Evolutionary conservation across 2,113 vertebrate species (phyloP).

Genomic region (Oophaga pumilio): DNA sequence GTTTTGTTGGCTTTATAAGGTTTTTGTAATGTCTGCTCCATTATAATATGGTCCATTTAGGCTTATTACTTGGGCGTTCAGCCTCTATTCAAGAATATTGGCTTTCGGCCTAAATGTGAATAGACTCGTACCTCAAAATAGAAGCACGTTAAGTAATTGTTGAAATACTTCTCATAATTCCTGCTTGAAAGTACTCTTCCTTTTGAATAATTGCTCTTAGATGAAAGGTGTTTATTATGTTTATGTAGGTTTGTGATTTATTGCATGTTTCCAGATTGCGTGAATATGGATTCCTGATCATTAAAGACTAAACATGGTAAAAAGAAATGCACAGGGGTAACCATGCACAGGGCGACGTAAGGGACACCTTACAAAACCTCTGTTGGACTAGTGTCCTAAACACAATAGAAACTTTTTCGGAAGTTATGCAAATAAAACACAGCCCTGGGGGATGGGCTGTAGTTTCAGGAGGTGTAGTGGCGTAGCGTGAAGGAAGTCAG

Average conservation of each 20-base stretch:
- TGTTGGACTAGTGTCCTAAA: too few species aligned
- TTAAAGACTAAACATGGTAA: neutral
- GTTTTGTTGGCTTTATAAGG: neutral
- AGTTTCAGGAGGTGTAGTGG: too few species aligned
- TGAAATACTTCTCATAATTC: conserved; percentile 24
- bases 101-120: conserved; percentile 13
- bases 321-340: neutral
- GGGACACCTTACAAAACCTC: too few species aligned
- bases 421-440: neutral
- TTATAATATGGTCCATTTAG: neutral
- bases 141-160: conserved; percentile 31
- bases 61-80: neutral
- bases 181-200: conserved; percentile 1
- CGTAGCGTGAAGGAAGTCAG: too few species aligned
- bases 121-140: conserved; percentile 22
- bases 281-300: neutral
- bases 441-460: too few species aligned
- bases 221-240: neutral
- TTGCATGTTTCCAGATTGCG: neutral
- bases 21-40: neutral
- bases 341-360: neutral
- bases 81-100: neutral
- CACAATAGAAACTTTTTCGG: neutral
- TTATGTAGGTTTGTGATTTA: neutral
- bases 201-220: neutral